Percentiles rank a stretch among this genome's conserved stretches.
phyloP scores from a whole-genome alignment of 1,140 invertebrate species.

The Berghia stephanieae region DNA sequence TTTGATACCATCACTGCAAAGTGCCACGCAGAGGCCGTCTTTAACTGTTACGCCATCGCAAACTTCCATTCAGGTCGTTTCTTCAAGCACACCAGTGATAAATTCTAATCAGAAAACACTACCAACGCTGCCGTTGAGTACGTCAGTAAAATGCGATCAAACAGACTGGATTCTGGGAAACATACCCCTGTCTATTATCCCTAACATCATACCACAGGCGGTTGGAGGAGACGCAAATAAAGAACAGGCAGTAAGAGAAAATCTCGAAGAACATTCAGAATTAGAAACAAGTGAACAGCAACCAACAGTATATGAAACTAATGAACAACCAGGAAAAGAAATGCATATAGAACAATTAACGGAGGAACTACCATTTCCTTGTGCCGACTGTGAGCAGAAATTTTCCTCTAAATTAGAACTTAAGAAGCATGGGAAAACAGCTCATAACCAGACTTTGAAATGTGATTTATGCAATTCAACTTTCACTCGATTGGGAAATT shows the following conservation, averaged over 20 bases:
- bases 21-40: too few species aligned
- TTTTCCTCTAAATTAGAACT: conserved; percentile 1
- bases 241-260: not conserved
- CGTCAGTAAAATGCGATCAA: too few species aligned
- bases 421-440: conserved; percentile 3
- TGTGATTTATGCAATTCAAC: conserved; percentile 35
- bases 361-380: not conserved
- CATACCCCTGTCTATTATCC: too few species aligned
- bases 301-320: not conserved
- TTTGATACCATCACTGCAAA: too few species aligned
- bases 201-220: not conserved
- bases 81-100: too few species aligned
- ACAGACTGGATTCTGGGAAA: too few species aligned
- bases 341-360: not conserved
- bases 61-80: too few species aligned
- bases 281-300: not conserved
- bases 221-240: not conserved
- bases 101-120: too few species aligned
- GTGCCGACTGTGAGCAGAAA: conserved; percentile 13
- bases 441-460: conserved; percentile 15
- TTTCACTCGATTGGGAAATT: conserved; percentile 29
- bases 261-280: not conserved
- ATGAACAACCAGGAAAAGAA: not conserved
- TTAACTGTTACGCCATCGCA: too few species aligned
- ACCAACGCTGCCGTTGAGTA: too few species aligned